These are phyloP conservation scores for Epizoanthus fatuus DNA, from an alignment of 92 coral and sea anemone species.

Conservation along the genomic window DNA sequence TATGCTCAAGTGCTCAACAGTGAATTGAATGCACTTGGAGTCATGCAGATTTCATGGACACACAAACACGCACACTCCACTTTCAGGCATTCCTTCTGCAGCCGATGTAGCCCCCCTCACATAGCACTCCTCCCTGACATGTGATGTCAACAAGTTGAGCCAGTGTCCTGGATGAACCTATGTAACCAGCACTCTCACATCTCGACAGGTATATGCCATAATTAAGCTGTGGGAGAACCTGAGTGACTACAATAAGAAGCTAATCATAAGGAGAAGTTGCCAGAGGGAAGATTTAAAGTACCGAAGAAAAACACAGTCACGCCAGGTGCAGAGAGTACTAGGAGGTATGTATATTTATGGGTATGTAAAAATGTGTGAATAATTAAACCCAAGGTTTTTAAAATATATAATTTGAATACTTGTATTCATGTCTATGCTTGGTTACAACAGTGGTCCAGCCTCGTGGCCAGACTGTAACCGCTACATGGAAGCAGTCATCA, in stretches of 20 bases:
- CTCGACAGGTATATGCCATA: background rate
- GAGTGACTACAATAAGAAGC: conserved; percentile 45
- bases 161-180: too few species aligned
- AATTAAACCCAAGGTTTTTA: background rate
- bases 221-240: conserved; percentile 59
- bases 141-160: too few species aligned
- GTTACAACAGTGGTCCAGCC: conserved; percentile 69
- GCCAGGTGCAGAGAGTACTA: conserved; percentile 64
- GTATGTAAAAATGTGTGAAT: background rate
- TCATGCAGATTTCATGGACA: too few species aligned
- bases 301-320: conserved; percentile 35
- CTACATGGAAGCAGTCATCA: conserved; percentile 64
- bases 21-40: too few species aligned
- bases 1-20: too few species aligned
- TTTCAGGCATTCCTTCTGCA: too few species aligned
- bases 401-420: background rate
- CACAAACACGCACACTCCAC: too few species aligned
- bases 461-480: conserved; percentile 79
- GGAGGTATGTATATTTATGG: conserved; percentile 18
- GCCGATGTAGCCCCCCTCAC: too few species aligned
- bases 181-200: conserved; percentile 21
- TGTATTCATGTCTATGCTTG: conserved; percentile 11
- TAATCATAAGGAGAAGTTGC: conserved; percentile 48
- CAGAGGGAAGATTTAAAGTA: conserved; percentile 54
- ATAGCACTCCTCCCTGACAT: too few species aligned